Base-by-base conservation (phyloP, 1,140 invertebrate genomes). In the Tetranychus urticae region DNA sequence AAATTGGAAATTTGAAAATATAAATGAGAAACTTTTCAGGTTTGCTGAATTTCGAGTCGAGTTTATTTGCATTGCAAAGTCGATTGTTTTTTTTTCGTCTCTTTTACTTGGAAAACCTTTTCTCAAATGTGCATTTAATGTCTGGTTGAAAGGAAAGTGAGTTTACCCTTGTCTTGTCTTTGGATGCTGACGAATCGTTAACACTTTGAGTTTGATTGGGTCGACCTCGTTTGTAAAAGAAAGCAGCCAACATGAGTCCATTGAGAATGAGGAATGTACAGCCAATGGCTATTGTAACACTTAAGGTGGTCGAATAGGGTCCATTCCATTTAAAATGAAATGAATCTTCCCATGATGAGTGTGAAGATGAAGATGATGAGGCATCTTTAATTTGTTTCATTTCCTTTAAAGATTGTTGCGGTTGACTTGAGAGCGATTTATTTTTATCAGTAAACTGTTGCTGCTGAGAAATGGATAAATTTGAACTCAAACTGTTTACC, bases 281-380 rank as follows among this genome's bases (percentile, higher is more conserved):
- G 0, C 90, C 90, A 2, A 94, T 85, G 1, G 86, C 86, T 56
- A 93, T 86, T 0, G 88, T 92, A 3, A 92, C 83, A 13, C 84
- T 85, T 1, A 92, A 73, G 0, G 87, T 86, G 0, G 86, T 88
- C 0, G 85, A 87, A 71, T 89, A 89, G 13, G 50, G 31, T 8
- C 50, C 50, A 52, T 52, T n/a, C n/a, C 31, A 33, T 12, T 31
- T 6, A 31, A 33, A 52, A 31, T 31, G n/a, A 52, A 52, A 33
- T 31, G 50, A 52, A 52, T 52, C 31, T 31, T 52, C 31, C 39
- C 39, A 42, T 42, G 39, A 42, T 6, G 39, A 42, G 5, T 5
- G 10, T 42, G 39, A 42, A 0, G 39, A 42, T 42, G 5, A 10
- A 42, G 39, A 42, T 42, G 39, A 42, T n/a, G 31, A 33, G 8